Conservation (phyloP, 2,888 invertebrate species). For the Athripsodes cinereus region DNA sequence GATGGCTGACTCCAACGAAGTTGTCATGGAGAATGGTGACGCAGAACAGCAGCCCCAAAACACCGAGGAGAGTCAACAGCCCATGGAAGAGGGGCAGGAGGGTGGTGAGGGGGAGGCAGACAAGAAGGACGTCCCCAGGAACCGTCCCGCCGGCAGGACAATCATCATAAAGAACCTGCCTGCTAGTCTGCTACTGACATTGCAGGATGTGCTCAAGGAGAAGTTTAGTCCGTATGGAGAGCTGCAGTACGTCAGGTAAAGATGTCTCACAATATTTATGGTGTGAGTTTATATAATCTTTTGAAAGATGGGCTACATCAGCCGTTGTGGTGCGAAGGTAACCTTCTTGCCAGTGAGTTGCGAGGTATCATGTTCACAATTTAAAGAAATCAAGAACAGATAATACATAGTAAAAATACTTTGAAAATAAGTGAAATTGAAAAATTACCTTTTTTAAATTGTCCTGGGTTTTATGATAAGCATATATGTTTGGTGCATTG, state of each 20-base stretch:
- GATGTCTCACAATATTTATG: too few species aligned
- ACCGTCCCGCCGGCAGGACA: constrained; percentile 23
- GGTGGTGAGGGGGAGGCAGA: not conserved
- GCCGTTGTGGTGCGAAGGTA: too few species aligned
- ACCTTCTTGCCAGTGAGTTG: too few species aligned
- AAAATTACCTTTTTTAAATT: too few species aligned
- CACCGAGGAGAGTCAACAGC: not conserved
- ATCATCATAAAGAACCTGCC: constrained; percentile 24
- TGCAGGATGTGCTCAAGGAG: constrained; percentile 18
- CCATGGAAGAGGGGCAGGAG: not conserved
- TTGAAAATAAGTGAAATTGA: too few species aligned
- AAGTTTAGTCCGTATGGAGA: constrained; percentile 23
- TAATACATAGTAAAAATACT: too few species aligned
- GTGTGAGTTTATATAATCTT: too few species aligned
- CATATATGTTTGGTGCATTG: too few species aligned
- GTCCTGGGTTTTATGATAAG: too few species aligned
- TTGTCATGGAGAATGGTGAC: not conserved
- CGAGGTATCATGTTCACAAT: too few species aligned
- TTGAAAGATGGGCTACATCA: too few species aligned
- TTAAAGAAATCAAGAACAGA: too few species aligned
- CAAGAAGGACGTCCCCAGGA: not conserved
- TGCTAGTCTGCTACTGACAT: constrained; percentile 21
- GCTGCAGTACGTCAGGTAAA: constrained; percentile 24
- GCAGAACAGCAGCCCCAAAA: not conserved
- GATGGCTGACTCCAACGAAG: not conserved